Conservation (phyloP, 2,113 vertebrate species). For the Danio rerio region GRCz12tu NC_133180.1:16964501-16965000, state of each 20-base stretch:
- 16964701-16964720: no score
- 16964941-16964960: constrained; percentile 67
- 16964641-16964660: no score
- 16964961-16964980: constrained; percentile 71
- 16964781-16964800: constrained; percentile 58
- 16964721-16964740: constrained; percentile 39
- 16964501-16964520: no score
- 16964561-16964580: no score
- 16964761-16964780: not conserved
- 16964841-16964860: constrained; percentile 51
- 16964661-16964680: no score
- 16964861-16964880: constrained; percentile 35
- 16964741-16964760: constrained; percentile 50
- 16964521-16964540: no score
- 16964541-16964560: no score
- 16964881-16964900: constrained; percentile 59
- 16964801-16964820: constrained; percentile 61
- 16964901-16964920: constrained; percentile 68
- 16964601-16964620: no score
- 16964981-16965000: constrained; percentile 71
- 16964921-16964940: constrained; percentile 68
- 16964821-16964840: constrained; percentile 57
- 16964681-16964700: no score
- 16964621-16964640: no score
- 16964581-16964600: no score